Evolutionary conservation across 1,140 invertebrate genomes (phyloP), one percentile per base, ranked within the genome.

Genomic region (Acromyrmex heyeri): DNA sequence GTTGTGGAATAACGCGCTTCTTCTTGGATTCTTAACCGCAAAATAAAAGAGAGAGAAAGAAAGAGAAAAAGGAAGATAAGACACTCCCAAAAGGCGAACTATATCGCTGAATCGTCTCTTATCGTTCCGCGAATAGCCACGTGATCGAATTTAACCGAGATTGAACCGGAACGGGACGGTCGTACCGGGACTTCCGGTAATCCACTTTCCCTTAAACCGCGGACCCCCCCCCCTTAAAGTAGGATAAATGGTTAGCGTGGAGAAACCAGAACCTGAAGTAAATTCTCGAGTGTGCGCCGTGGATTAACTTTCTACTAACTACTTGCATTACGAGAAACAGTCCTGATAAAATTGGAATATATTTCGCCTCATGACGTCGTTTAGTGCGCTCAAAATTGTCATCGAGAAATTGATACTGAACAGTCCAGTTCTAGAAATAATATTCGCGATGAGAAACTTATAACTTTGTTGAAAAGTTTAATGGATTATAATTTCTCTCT

Each of bases 141-240:
- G 82, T 88, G 91, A 93, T 93, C 91, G 87, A 93, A 91, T 93
- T 93, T 89, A 90, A 38, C 72, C 61, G 88, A 86, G 82, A 91
- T 91, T 91, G 87, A 79, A 90, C 88, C 87, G 87, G 79, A 86
- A 70, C 81, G 89, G 88, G 87, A 86, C 85, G 88, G 81, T 91
- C 86, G 89, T 91, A 65, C 69, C 86, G 88, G 81, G 90, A 92
- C 91, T 91, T 87, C 86, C 90, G 87, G 90, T 93, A 93, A 93
- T 93, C 92, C 91, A 93, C 92, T 93, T 93, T 92, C 91, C 89
- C 89, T 90, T 91, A 90, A 91, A 91, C 89, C 89, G 86, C 89
- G 86, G 82, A 53, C 82, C 89, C 30, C 30, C 30, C 64, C 86
- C 89, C 4, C 90, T 86, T 82, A 86, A 87, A 91, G 88, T 88